Evolutionary conservation across 1,140 invertebrate genomes (phyloP).

Genomic region (Lutraria rhynchaena): DNA sequence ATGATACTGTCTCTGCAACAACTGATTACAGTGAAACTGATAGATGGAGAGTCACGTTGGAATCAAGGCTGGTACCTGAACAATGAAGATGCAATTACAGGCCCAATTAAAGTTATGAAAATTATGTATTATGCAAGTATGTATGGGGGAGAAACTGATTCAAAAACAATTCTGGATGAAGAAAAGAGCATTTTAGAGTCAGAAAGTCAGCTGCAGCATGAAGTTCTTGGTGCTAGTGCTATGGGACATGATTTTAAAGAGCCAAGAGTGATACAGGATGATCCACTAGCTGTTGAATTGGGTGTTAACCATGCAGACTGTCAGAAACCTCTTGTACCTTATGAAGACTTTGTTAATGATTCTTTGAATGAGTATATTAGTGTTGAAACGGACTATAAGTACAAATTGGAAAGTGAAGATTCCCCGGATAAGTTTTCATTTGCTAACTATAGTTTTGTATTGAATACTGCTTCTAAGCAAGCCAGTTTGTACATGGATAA

Average conservation of each 20-base stretch:
- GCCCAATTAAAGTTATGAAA: conserved; percentile 86
- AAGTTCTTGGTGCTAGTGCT: conserved; percentile 75
- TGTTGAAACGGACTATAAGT: conserved; percentile 96
- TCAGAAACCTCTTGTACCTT: conserved; percentile 90
- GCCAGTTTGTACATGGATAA: conserved; percentile 96
- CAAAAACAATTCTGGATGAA: conserved; percentile 82
- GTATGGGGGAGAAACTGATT: conserved; percentile 90
- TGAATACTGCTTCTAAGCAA: conserved; percentile 96
- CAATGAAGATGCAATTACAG: conserved; percentile 91
- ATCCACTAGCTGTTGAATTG: conserved; percentile 84
- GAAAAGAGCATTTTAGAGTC: conserved; percentile 75
- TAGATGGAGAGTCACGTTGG: conserved; percentile 85
- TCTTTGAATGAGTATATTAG: conserved; percentile 94
- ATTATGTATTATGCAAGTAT: conserved; percentile 95
- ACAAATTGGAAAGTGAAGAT: conserved; percentile 86
- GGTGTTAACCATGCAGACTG: conserved; percentile 90
- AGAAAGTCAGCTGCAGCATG: conserved; percentile 75
- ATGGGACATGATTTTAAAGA: conserved; percentile 78
- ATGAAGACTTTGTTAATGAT: conserved; percentile 96
- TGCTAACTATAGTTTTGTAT: conserved; percentile 94
- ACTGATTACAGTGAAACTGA: conserved; percentile 90
- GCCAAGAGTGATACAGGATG: conserved; percentile 75
- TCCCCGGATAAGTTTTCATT: conserved; percentile 90
- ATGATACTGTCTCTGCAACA: conserved; percentile 93
- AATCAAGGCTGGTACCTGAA: conserved; percentile 90